Percentiles rank a stretch among this genome's conserved stretches.
These are phyloP conservation scores for Oscheius sp. DNA, from an alignment of 2,888 invertebrate genomes.

Conservation along the genomic window DNA sequence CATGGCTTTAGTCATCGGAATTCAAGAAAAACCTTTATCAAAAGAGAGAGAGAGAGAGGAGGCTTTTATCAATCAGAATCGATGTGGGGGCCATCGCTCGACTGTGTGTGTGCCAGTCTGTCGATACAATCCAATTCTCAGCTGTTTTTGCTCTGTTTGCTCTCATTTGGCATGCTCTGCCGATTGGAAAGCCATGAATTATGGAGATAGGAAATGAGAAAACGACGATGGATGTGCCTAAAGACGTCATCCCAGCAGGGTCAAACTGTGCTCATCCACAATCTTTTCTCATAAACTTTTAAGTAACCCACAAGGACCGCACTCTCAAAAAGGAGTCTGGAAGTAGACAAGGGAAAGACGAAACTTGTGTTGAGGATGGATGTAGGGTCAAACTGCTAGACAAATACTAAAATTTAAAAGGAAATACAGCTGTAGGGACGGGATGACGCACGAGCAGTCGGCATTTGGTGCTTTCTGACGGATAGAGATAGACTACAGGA, in stretches of 20 bases:
- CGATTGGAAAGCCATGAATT: neutral
- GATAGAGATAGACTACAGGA: too few species aligned
- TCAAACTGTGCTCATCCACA: neutral
- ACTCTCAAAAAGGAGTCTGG: too few species aligned
- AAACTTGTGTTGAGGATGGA: neutral
- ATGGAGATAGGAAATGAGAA: neutral
- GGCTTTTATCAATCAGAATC: neutral
- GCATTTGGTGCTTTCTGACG: too few species aligned
- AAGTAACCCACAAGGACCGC: too few species aligned
- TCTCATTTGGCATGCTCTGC: neutral
- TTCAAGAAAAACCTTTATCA: neutral
- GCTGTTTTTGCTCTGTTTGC: constrained; percentile 5
- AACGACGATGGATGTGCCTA: too few species aligned
- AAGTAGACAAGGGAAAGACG: neutral
- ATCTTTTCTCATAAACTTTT: neutral
- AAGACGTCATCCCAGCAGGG: too few species aligned
- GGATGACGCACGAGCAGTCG: too few species aligned
- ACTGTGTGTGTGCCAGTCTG: neutral
- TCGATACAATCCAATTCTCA: neutral
- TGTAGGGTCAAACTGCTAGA: too few species aligned
- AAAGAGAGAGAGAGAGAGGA: neutral
- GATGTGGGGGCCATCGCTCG: neutral
- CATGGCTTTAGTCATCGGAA: neutral
- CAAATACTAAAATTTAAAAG: too few species aligned
- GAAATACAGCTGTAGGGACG: too few species aligned